Percentiles rank a stretch among this genome's conserved stretches.
These are phyloP conservation scores for Kradibia gibbosae DNA, from an alignment of 1,140 invertebrate genomes.

Conservation along the genomic window DNA sequence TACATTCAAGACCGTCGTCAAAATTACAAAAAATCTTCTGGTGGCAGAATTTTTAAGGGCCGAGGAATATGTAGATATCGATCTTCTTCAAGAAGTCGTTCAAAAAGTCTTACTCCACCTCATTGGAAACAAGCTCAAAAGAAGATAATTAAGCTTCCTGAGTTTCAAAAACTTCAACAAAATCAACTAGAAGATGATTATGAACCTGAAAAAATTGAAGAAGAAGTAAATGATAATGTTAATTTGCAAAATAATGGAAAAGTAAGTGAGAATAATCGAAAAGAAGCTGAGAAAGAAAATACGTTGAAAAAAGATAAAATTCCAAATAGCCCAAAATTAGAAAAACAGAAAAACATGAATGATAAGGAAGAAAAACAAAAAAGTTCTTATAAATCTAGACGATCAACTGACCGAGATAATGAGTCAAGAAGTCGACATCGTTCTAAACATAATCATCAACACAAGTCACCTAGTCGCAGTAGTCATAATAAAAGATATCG, in stretches of 20 bases:
- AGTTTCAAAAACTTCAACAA: slow-evolving; percentile 75
- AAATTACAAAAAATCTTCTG: slow-evolving; percentile 77
- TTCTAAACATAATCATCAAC: slow-evolving; percentile 33
- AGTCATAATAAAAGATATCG: slow-evolving; percentile 32
- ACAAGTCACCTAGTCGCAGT: slow-evolving; percentile 42
- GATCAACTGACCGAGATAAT: slow-evolving; percentile 20
- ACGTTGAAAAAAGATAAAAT: slow-evolving; percentile 74
- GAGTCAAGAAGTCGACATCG: slow-evolving; percentile 28
- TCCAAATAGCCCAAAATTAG: slow-evolving; percentile 16
- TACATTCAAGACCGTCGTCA: slow-evolving; percentile 70
- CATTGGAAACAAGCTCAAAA: slow-evolving; percentile 92
- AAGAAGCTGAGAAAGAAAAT: slow-evolving; percentile 76
- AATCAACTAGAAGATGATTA: slow-evolving; percentile 10
- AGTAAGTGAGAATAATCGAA: slow-evolving; percentile 76
- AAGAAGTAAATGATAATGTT: slow-evolving; percentile 39
- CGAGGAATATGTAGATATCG: slow-evolving; percentile 88
- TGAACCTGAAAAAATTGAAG: slow-evolving; percentile 29
- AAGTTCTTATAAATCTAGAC: slow-evolving; percentile 10
- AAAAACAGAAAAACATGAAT: background rate
- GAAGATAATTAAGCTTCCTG: slow-evolving; percentile 85
- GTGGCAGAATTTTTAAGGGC: slow-evolving; percentile 88
- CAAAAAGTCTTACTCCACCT: slow-evolving; percentile 87
- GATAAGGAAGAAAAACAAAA: slow-evolving; percentile 23
- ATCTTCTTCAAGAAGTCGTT: slow-evolving; percentile 87
- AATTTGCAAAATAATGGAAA: slow-evolving; percentile 76